phyloP scores from a whole-genome alignment of 2,113 vertebrate genomes.

The Serranochromis macrocephalus region DNA sequence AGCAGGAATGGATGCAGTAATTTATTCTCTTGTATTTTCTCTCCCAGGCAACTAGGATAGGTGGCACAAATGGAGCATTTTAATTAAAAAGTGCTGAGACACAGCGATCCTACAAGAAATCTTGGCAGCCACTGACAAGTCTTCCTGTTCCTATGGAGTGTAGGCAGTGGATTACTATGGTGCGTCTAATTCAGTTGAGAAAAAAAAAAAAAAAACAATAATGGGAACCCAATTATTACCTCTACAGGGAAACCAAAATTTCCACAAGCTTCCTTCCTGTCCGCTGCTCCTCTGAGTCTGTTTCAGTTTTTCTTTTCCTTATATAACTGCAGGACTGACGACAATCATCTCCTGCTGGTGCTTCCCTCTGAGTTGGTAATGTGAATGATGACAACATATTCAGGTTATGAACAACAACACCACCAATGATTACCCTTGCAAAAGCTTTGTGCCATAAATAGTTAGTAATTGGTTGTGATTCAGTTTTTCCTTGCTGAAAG shows the following conservation, averaged over 20 bases:
- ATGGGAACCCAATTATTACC: conserved; percentile 12
- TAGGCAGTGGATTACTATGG: background rate
- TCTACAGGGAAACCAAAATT: background rate
- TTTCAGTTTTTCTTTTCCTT: background rate
- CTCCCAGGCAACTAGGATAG: conserved; percentile 40
- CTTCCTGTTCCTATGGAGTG: background rate
- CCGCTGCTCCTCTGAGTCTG: background rate
- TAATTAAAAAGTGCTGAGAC: conserved; percentile 74
- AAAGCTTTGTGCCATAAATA: background rate
- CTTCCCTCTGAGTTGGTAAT: background rate
- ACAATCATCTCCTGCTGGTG: background rate
- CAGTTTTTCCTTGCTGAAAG: background rate
- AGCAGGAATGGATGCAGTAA: conserved; percentile 28
- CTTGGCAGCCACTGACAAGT: conserved; percentile 23
- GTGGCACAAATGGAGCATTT: conserved; percentile 64
- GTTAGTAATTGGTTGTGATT: background rate
- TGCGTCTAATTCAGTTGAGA: background rate
- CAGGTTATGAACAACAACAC: background rate
- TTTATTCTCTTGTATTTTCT: conserved; percentile 46
- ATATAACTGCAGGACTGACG: background rate
- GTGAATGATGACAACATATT: background rate
- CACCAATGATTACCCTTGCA: background rate
- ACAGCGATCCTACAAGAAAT: conserved; percentile 36
- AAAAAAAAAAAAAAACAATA: conserved; percentile 1
- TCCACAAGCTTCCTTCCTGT: background rate